Conservation (phyloP, 2,113 vertebrate genomes). For the Paedocypris sp. region DNA sequence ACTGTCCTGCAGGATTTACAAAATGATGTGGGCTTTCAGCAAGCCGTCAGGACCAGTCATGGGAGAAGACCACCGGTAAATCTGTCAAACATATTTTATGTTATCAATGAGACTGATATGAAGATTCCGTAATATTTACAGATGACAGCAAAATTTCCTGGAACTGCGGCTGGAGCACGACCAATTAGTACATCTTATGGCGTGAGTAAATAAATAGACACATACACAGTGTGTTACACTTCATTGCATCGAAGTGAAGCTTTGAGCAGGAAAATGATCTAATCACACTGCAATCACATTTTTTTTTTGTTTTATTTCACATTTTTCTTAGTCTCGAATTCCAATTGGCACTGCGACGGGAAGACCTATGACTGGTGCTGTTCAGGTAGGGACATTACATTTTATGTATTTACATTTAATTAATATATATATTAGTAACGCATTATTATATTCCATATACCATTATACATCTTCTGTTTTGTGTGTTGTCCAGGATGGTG, state of each 20-base stretch:
- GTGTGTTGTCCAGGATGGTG: conserved; percentile 67
- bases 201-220: conserved; percentile 54
- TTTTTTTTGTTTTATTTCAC: not conserved
- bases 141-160: conserved; percentile 84
- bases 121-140: conserved; percentile 50
- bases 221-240: too few species aligned
- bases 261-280: not conserved
- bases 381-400: conserved; percentile 70
- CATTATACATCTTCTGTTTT: not conserved
- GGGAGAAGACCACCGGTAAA: conserved; percentile 86
- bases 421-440: too few species aligned
- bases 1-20: conserved; percentile 74
- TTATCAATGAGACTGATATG: too few species aligned
- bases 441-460: not conserved
- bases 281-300: not conserved
- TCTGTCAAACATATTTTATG: conserved; percentile 1
- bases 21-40: conserved; percentile 85
- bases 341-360: conserved; percentile 75
- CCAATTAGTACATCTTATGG: conserved; percentile 75
- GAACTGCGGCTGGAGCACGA: conserved; percentile 70
- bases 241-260: too few species aligned
- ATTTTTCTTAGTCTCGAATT: conserved; percentile 62
- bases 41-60: conserved; percentile 85
- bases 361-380: conserved; percentile 77
- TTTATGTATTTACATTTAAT: not conserved